Conservation (phyloP, 1,140 invertebrate genomes). For the Ditylenchus dipsaci region DNA sequence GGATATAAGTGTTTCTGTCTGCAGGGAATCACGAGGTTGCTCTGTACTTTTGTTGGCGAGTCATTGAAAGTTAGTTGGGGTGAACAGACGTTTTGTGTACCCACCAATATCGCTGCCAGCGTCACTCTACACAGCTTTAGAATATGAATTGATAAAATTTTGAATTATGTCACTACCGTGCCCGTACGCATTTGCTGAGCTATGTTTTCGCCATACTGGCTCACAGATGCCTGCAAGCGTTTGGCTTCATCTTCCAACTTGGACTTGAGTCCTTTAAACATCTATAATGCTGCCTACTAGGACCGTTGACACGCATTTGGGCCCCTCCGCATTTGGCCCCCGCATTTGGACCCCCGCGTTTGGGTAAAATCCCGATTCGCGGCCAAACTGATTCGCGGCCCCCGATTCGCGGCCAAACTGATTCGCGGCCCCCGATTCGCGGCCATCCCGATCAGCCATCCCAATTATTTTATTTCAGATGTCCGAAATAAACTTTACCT, state of each 20-base stretch:
- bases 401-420: no score
- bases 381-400: no score
- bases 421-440: no score
- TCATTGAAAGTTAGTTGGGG: background rate
- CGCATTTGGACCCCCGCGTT: no score
- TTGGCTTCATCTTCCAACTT: conserved; percentile 42
- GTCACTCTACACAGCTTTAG: conserved; percentile 21
- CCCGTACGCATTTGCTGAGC: conserved; percentile 33
- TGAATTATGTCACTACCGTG: conserved; percentile 15
- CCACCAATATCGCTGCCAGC: conserved; percentile 38
- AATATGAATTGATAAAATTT: background rate
- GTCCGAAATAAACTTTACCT: no score
- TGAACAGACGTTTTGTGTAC: conserved; percentile 11
- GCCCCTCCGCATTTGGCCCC: no score
- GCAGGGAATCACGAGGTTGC: conserved; percentile 5
- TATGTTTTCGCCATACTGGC: conserved; percentile 39
- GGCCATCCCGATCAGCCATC: no score
- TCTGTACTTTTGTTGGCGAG: background rate
- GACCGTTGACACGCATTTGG: no score
- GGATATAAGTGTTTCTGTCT: conserved; percentile 14
- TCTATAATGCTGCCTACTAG: no score
- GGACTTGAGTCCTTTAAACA: conserved; percentile 39
- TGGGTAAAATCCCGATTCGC: no score
- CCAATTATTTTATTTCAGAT: no score
- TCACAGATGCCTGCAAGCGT: conserved; percentile 25